These are phyloP conservation scores for Brenthis hecate DNA, from an alignment of 2,888 invertebrate species.

Conservation along the genomic window DNA sequence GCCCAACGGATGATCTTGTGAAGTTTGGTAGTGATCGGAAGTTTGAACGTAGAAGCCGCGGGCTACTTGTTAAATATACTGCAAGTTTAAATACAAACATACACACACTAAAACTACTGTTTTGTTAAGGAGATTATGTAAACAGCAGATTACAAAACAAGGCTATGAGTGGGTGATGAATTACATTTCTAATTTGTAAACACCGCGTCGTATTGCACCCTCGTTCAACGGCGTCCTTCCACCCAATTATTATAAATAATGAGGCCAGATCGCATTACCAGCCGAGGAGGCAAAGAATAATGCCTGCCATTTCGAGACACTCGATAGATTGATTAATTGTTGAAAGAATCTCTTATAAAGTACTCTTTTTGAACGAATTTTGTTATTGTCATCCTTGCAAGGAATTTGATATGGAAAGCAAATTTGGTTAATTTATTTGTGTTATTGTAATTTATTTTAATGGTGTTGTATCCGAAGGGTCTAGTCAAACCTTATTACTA, in stretches of 20 bases:
- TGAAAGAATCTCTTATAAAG: not conserved
- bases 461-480: too few species aligned
- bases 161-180: constrained; percentile 47
- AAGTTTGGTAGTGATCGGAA: too few species aligned
- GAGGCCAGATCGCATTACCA: constrained; percentile 61
- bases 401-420: too few species aligned
- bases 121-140: constrained; percentile 15
- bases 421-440: too few species aligned
- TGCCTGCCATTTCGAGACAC: constrained; percentile 36
- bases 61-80: too few species aligned
- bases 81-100: too few species aligned
- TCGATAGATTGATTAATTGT: not conserved
- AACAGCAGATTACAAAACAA: constrained; percentile 25
- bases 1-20: too few species aligned
- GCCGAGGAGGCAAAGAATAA: constrained; percentile 46
- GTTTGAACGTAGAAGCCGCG: too few species aligned
- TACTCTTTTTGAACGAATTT: too few species aligned
- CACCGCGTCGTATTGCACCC: constrained; percentile 49
- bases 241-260: constrained; percentile 75
- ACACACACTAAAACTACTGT: not conserved
- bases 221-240: constrained; percentile 48
- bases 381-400: too few species aligned
- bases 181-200: constrained; percentile 43
- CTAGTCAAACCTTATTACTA: too few species aligned
- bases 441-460: too few species aligned